phyloP scores from a whole-genome alignment of 2,797 vertebrate species.

The Lacerta bilineata region DNA sequence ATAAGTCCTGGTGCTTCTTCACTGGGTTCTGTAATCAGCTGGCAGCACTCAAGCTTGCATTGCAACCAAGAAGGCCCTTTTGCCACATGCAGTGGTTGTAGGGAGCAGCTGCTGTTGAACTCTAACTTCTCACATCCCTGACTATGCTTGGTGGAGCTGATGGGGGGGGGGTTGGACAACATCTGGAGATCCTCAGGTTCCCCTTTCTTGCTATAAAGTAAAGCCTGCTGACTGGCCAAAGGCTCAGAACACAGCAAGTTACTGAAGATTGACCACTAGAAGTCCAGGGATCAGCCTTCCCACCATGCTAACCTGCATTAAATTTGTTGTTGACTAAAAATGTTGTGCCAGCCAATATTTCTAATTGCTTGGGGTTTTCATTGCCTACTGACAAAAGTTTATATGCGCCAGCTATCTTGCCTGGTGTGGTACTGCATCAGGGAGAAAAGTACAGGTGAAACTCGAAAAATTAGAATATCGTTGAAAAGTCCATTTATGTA shows the following conservation, averaged over 20 bases:
- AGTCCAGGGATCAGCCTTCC: not conserved
- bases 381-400: slow-evolving; percentile 14
- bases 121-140: not conserved
- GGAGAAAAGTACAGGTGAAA: slow-evolving; percentile 3
- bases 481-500: no score
- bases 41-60: not conserved
- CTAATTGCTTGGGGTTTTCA: not conserved
- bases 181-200: not conserved
- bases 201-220: not conserved
- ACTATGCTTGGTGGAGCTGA: no score
- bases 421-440: not conserved
- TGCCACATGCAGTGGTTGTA: not conserved
- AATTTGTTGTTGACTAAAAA: not conserved
- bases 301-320: not conserved
- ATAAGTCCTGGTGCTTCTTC: not conserved
- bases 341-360: not conserved
- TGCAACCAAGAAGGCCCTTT: not conserved
- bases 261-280: not conserved
- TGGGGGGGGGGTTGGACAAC: not conserved
- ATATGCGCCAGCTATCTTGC: not conserved
- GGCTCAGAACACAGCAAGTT: not conserved
- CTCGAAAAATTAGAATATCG: no score
- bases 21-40: not conserved
- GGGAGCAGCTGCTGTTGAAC: not conserved
- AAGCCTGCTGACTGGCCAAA: no score